Base-by-base conservation (phyloP, 2,797 vertebrate species). In the Coendou prehensilis region DNA sequence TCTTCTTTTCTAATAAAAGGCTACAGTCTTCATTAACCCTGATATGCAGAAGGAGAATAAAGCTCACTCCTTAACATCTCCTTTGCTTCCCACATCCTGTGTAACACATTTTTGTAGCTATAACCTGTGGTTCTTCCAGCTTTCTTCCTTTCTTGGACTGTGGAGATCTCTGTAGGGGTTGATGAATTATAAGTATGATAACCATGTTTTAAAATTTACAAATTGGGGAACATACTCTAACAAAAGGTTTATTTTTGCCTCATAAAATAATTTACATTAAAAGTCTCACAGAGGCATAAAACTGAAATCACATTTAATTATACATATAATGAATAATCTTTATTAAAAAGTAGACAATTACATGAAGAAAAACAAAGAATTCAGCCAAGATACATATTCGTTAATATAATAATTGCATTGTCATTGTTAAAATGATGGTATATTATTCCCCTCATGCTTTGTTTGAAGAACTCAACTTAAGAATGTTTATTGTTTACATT, bases 401-500 rank as follows among this genome's bases (percentile, higher is more conserved):
- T 91, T 95, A 95, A 93, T 82, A 78, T 2, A 64, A 64, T 87
- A 88, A 90, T 95, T 94, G 56, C 59, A 73, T 82, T 92, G 54
- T 86, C 85, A 93, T 96, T 94, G 17, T 94, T 91, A 69, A 95
- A 96, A 73, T 93, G 75, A 95, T 91, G 61, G 37, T 54, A 76
- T n/a, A 50, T 33, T 73, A 69, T 71, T 95, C 22, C 33, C 23
- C 14, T 64, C 50, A 56, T n/a, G n/a, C 41, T 94, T 63, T 96
- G 59, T 96, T 94, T 91, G 37, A 96, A 88, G 81, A 95, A 95
- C 28, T 81, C 11, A 50, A 26, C 63, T 90, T 96, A 96, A 94
- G 79, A 94, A 88, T 95, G 17, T 92, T 92, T 96, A 79, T 94
- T 97, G 61, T 93, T 96, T 90, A 14, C 41, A 63, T 47, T 78